Percentiles rank a stretch among this genome's conserved stretches.
These are phyloP conservation scores for Irena cyanogastra DNA, from an alignment of 2,113 vertebrate genomes.

Conservation along the genomic window DNA sequence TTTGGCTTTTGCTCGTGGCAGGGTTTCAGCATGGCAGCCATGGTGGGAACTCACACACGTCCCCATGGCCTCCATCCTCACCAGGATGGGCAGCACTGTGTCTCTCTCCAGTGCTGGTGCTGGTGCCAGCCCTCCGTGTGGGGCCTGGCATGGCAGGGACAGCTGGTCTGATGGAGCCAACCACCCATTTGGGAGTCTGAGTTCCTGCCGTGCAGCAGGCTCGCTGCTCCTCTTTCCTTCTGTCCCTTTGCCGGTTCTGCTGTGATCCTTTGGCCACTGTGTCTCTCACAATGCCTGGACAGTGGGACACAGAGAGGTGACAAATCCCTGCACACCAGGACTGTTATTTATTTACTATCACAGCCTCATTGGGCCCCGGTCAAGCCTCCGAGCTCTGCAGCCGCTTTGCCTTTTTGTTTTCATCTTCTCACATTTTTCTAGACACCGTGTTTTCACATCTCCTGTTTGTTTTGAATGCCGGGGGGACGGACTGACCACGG, in stretches of 20 bases:
- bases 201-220: neutral
- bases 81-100: rapidly evolving
- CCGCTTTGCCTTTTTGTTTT: neutral
- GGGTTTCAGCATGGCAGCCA: rapidly evolving
- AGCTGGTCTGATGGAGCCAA: neutral
- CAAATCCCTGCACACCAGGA: rapidly evolving
- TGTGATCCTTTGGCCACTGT: rapidly evolving
- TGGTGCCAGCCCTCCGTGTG: rapidly evolving
- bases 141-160: neutral
- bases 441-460: neutral
- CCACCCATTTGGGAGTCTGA: neutral
- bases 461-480: neutral
- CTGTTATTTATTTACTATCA: neutral
- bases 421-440: neutral
- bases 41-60: rapidly evolving
- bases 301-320: neutral
- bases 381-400: neutral
- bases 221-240: neutral
- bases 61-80: neutral
- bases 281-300: neutral
- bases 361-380: rapidly evolving
- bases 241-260: neutral
- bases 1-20: rapidly evolving
- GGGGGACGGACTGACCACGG: rapidly evolving
- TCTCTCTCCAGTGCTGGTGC: rapidly evolving